Percentiles rank a stretch among this genome's conserved stretches.
These are phyloP conservation scores for Heliconius aoede DNA, from an alignment of 2,888 invertebrate genomes.

Conservation along the genomic window DNA sequence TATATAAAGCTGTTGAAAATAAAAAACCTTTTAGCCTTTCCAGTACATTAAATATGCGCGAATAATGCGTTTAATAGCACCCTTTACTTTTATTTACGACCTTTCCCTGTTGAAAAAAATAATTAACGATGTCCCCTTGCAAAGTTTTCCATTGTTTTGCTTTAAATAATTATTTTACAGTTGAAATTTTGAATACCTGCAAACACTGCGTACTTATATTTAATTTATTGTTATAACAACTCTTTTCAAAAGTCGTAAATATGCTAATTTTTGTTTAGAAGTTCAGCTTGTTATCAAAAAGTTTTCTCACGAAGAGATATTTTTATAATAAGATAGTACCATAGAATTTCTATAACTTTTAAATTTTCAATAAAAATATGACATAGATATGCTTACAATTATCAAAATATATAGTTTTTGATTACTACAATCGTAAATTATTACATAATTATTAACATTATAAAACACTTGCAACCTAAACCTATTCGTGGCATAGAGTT, in stretches of 20 bases:
- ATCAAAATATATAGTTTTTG: not conserved
- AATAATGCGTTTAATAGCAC: constrained; percentile 83
- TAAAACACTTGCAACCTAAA: too few relatives aligned
- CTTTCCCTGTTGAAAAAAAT: constrained; percentile 73
- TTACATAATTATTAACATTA: too few relatives aligned
- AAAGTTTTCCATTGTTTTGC: constrained; percentile 71
- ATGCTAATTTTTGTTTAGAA: constrained; percentile 27
- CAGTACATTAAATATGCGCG: constrained; percentile 82
- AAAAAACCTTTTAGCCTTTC: constrained; percentile 77
- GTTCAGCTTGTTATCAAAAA: constrained; percentile 23
- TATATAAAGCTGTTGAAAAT: constrained; percentile 77
- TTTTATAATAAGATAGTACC: not conserved
- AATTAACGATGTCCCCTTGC: constrained; percentile 74
- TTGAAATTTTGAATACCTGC: constrained; percentile 46
- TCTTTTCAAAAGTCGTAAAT: constrained; percentile 27
- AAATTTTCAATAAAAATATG: not conserved
- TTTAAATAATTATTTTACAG: constrained; percentile 62
- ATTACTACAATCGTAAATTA: too few relatives aligned
- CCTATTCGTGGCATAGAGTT: too few relatives aligned
- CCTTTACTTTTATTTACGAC: constrained; percentile 81
- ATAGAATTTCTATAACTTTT: not conserved
- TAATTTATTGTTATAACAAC: constrained; percentile 40
- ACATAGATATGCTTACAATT: not conserved
- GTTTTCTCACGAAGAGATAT: constrained; percentile 3
- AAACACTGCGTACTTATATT: constrained; percentile 32